These are phyloP conservation scores for Galeruca laticollis DNA, from an alignment of 2,888 invertebrate genomes.

Conservation along the genomic window DNA sequence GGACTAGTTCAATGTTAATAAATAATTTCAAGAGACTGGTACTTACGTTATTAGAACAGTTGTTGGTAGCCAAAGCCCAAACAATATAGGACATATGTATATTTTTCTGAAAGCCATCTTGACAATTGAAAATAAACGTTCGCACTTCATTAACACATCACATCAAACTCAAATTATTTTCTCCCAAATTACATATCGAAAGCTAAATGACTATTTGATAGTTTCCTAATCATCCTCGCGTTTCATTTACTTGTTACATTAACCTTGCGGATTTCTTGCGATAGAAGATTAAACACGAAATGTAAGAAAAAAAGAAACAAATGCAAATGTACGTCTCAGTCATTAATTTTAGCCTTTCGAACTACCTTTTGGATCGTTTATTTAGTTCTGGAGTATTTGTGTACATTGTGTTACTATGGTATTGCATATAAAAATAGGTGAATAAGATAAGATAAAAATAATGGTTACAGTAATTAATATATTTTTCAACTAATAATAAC, in stretches of 20 bases:
- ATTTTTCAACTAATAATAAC: neutral
- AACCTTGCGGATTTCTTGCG: neutral
- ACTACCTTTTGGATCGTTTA: neutral
- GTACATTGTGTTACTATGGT: constrained; percentile 13
- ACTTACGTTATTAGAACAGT: constrained; percentile 62
- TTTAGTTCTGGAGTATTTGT: neutral
- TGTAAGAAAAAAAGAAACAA: neutral
- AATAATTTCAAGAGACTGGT: too few relatives aligned
- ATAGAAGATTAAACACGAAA: neutral
- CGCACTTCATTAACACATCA: neutral
- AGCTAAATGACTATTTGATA: neutral
- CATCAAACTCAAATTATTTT: neutral
- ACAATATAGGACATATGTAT: constrained; percentile 56
- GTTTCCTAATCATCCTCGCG: neutral
- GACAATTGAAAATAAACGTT: neutral
- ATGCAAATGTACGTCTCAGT: too few relatives aligned
- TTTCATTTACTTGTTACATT: neutral
- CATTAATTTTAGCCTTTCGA: neutral
- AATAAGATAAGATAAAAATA: constrained; percentile 1
- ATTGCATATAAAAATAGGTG: neutral
- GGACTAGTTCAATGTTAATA: too few relatives aligned
- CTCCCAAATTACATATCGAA: neutral
- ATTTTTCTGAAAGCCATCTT: constrained; percentile 47
- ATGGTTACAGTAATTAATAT: constrained; percentile 2
- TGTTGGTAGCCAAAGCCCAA: constrained; percentile 56